Base-by-base conservation (phyloP, 2,888 invertebrate species). In the Drosophila paranaensis region DNA sequence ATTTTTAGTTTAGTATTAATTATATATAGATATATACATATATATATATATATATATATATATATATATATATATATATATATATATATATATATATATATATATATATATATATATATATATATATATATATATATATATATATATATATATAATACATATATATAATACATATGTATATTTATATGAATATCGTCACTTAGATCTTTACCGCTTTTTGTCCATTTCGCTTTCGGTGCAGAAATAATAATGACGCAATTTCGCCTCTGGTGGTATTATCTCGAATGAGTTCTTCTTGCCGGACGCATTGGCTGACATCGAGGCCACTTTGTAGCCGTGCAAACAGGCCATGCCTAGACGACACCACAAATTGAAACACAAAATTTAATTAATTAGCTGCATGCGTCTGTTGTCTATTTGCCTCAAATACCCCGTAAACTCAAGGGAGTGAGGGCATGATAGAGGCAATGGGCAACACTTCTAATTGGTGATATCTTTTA, bases 181-280 rank as follows among this genome's bases (percentile, higher is more conserved):
- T 6, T 30, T 33, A 33, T 33, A 33, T 6, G 30, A 27, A 27
- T 27, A 27, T 33, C 30, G 8, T 33, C 30, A 33, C 1, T 8
- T 33, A 8, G 30, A 33, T 33, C 30, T 69, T 69, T 91, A 98
- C 98, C 98, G 95, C 94, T 97, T 97, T 92, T 97, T 97, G 91
- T 98, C 98, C 94, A 97, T 97, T 93, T 98, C 98, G 13, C 97
- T 96, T 91, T 98, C 98, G 0, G 98, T 97, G 91, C 97, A 96
- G 93, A 98, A 98, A 92, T 96, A 97, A 92, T 97, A 98, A 92
- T 96, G 97, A 88, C 97, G 95, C 91, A 98, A 96, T 82, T 96
- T 96, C 2, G 96, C 94, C 89, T 98, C 97, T 1, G 97, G 96
- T 57, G 98, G 98, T 92, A 97, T 95, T 65, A 98, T 95, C 93